These are phyloP conservation scores for Arremon brunneinucha DNA, from an alignment of 2,797 vertebrate species.

Conservation along the genomic window DNA sequence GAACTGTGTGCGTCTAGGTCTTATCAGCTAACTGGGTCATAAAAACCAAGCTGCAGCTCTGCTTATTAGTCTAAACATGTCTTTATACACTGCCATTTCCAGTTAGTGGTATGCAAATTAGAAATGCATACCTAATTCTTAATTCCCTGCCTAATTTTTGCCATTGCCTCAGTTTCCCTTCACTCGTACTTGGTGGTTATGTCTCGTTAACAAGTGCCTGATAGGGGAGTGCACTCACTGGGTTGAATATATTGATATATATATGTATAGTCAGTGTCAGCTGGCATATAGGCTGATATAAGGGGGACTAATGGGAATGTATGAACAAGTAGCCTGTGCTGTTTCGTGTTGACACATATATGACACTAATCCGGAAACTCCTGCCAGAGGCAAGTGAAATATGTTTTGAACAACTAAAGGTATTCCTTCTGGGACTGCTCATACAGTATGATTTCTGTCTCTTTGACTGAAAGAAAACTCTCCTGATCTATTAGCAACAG, in stretches of 20 bases:
- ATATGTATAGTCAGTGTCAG: neutral
- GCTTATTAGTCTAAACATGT: neutral
- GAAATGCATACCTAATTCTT: neutral
- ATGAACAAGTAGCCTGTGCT: conserved; percentile 54
- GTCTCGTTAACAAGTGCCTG: neutral
- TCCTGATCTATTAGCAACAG: conserved; percentile 39
- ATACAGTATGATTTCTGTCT: conserved; percentile 57
- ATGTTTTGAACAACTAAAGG: conserved; percentile 56
- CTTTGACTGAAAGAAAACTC: conserved; percentile 57
- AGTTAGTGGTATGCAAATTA: neutral
- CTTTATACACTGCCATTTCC: neutral
- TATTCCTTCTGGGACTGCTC: conserved; percentile 57
- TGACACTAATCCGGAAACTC: conserved; percentile 68
- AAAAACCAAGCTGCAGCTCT: neutral
- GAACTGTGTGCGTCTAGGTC: neutral
- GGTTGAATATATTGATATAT: neutral
- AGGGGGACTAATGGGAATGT: conserved; percentile 45
- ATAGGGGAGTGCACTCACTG: neutral
- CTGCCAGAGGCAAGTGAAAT: conserved; percentile 59
- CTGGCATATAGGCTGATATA: conserved; percentile 26
- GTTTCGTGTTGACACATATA: conserved; percentile 44
- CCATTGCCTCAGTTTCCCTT: neutral
- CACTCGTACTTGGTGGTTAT: neutral
- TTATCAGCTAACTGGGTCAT: neutral
- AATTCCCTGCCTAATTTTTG: neutral